phyloP scores from a whole-genome alignment of 2,113 vertebrate genomes.

The Proteles cristata region DNA sequence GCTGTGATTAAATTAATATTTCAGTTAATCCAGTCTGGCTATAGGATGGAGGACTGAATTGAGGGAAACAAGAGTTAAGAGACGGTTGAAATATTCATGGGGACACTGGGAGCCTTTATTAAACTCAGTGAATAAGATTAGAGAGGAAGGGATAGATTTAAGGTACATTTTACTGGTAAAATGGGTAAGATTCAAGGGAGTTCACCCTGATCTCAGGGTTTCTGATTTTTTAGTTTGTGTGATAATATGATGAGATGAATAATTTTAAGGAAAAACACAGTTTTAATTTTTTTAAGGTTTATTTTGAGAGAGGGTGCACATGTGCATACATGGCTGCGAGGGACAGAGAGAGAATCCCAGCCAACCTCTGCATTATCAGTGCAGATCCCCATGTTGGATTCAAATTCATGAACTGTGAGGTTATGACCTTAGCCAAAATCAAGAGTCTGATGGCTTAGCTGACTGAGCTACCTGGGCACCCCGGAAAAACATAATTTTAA shows the following conservation, averaged over 20 bases:
- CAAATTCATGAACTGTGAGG: too few species aligned
- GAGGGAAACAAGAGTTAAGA: neutral
- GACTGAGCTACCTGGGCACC: too few species aligned
- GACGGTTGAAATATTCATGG: neutral
- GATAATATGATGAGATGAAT: neutral
- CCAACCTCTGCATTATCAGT: too few species aligned
- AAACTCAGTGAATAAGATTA: neutral
- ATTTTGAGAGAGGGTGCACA: too few species aligned
- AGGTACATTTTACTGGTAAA: neutral
- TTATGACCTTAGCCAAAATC: too few species aligned
- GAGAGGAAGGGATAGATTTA: neutral
- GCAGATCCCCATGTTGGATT: too few species aligned
- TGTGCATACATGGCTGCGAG: too few species aligned
- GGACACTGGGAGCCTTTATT: neutral
- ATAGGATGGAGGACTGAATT: neutral
- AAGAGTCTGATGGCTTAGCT: too few species aligned
- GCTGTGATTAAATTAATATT: neutral
- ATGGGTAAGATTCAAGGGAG: neutral
- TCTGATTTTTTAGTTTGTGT: neutral
- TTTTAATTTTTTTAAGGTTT: neutral
- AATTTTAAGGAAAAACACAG: constrained; percentile 22
- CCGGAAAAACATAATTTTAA: neutral
- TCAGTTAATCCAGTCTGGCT: neutral
- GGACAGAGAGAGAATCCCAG: too few species aligned
- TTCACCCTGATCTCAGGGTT: neutral